These are phyloP conservation scores for Seriola rivoliana DNA, from an alignment of 2,113 vertebrate genomes.

Conservation along the genomic window DNA sequence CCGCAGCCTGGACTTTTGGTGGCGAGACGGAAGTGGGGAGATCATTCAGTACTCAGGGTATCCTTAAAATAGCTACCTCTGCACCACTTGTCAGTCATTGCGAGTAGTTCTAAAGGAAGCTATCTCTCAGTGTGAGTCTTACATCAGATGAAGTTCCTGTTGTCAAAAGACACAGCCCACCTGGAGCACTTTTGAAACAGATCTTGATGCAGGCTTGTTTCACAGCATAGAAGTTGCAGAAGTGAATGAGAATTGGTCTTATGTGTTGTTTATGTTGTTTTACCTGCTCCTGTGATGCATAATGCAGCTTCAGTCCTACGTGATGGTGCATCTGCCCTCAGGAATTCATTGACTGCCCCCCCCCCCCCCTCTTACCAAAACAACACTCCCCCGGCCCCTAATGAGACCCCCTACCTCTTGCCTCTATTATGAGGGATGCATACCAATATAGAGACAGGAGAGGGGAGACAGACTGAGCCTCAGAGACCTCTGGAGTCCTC, in stretches of 20 bases:
- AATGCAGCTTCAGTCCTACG: constrained; percentile 40
- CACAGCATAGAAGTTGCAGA: neutral
- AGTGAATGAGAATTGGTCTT: neutral
- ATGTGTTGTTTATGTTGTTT: constrained; percentile 15
- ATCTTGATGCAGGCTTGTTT: neutral
- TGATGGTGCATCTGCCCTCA: constrained; percentile 71
- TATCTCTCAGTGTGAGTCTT: constrained; percentile 55
- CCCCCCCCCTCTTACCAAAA: constrained; percentile 23
- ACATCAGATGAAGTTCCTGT: constrained; percentile 41
- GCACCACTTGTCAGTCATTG: constrained; percentile 61
- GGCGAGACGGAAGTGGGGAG: constrained; percentile 62
- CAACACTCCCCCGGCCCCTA: constrained; percentile 65
- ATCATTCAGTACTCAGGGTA: constrained; percentile 63
- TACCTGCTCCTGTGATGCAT: constrained; percentile 44
- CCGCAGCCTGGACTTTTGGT: constrained; percentile 44
- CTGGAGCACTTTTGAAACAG: constrained; percentile 39
- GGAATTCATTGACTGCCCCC: constrained; percentile 54
- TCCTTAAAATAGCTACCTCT: constrained; percentile 56
- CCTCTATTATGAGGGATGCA: constrained; percentile 74
- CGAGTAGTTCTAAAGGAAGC: constrained; percentile 56
- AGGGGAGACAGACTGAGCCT: constrained; percentile 67
- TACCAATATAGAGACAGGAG: constrained; percentile 73
- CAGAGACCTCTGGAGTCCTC: constrained; percentile 64
- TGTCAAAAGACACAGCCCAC: constrained; percentile 64
- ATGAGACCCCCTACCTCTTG: constrained; percentile 79